A percentile compares a stretch with the other conserved stretches of the same genome.
Conservation (phyloP, 2,113 vertebrate species). For the Rousettus leschenaultii region DNA sequence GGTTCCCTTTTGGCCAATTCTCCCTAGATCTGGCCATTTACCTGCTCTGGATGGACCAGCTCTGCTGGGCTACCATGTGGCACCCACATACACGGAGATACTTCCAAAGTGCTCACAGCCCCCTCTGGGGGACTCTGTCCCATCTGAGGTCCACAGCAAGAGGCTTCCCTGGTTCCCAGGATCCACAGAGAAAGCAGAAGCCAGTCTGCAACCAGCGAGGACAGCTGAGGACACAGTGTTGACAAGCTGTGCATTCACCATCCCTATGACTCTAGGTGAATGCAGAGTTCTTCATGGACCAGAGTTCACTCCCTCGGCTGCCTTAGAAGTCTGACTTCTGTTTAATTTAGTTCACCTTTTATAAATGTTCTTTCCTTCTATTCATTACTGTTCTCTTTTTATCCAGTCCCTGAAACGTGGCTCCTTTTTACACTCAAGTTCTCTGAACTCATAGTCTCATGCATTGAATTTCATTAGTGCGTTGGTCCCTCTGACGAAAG, state of each 20-base stretch:
- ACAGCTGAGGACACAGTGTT: background rate
- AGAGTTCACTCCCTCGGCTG: background rate
- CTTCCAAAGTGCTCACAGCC: background rate
- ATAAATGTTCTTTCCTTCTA: background rate
- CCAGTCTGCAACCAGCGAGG: background rate
- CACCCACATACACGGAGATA: background rate
- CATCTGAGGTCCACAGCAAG: background rate
- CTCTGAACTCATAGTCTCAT: background rate
- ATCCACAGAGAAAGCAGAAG: background rate
- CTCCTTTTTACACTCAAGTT: background rate
- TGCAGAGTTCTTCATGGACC: background rate
- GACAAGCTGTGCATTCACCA: background rate
- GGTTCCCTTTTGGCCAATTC: background rate
- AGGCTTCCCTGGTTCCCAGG: background rate
- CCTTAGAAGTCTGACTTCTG: background rate
- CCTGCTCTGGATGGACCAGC: background rate
- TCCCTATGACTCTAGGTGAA: too few relatives aligned
- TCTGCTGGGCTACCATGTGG: background rate
- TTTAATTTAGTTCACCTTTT: background rate
- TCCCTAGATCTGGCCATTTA: background rate
- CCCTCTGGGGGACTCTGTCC: background rate
- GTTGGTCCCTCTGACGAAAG: background rate
- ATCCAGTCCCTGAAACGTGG: background rate
- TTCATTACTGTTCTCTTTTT: background rate
- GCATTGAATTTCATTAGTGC: background rate